phyloP scores from a whole-genome alignment of 2,113 vertebrate species.

The Oreocharis arfaki region DNA sequence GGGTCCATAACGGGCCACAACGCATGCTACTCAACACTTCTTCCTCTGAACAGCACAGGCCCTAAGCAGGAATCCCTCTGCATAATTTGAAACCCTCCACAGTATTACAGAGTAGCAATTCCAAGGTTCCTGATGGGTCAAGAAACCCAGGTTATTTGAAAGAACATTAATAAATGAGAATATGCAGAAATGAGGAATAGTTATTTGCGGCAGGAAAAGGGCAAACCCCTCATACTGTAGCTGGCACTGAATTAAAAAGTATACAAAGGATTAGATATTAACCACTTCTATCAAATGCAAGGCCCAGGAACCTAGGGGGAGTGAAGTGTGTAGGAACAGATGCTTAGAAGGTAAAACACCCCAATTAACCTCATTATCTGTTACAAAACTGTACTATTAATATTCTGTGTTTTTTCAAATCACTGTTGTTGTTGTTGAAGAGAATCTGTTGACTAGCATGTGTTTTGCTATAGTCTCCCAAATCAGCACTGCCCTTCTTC shows the following conservation, averaged over 20 bases:
- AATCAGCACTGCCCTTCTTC: constrained; percentile 60
- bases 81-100: neutral
- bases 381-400: constrained; percentile 46
- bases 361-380: constrained; percentile 75
- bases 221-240: neutral
- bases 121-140: neutral
- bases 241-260: constrained; percentile 5
- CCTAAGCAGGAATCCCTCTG: neutral
- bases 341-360: constrained; percentile 47
- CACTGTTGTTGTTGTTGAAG: constrained; percentile 51
- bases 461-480: constrained; percentile 48
- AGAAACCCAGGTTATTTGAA: neutral
- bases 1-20: neutral
- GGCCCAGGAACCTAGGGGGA: constrained; percentile 60
- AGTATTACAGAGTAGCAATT: neutral
- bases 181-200: neutral
- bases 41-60: neutral
- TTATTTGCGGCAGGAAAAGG: neutral
- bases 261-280: neutral
- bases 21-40: neutral
- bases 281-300: constrained; percentile 36
- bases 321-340: constrained; percentile 54
- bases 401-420: constrained; percentile 34
- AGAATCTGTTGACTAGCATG: constrained; percentile 59
- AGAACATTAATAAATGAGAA: neutral